A percentile compares a stretch with the other conserved stretches of the same genome.
Evolutionary conservation across 2,888 invertebrate genomes (phyloP).

Genomic region (Stegophylla sp.): DNA sequence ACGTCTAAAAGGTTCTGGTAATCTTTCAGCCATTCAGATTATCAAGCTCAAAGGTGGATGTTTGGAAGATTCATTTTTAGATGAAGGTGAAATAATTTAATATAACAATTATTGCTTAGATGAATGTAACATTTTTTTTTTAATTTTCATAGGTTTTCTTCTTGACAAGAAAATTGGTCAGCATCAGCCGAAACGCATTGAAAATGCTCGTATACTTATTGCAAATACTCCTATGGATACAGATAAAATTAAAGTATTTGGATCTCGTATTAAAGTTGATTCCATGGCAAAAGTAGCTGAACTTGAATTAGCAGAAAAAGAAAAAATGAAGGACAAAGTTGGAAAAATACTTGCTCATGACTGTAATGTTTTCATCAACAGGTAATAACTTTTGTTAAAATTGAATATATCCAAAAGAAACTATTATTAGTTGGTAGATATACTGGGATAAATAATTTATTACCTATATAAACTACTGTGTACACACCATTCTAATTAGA

Average conservation of each 20-base stretch:
- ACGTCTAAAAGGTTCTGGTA: constrained; percentile 92
- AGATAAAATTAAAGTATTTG: constrained; percentile 99
- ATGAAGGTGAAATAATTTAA: constrained; percentile 73
- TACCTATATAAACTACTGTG: no score
- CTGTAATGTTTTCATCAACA: constrained; percentile 60
- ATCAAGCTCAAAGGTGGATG: constrained; percentile 89
- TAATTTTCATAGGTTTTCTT: constrained; percentile 42
- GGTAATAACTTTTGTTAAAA: constrained; percentile 34
- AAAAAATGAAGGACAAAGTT: constrained; percentile 99
- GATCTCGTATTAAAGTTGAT: constrained; percentile 90
- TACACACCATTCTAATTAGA: no score
- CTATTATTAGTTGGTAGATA: no score
- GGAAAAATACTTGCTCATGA: constrained; percentile 63
- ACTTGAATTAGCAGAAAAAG: constrained; percentile 95
- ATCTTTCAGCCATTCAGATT: constrained; percentile 94
- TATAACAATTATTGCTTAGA: constrained; percentile 64
- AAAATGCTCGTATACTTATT: constrained; percentile 95
- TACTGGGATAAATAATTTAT: no score
- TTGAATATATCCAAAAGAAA: no score
- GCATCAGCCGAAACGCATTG: constrained; percentile 93
- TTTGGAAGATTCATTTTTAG: constrained; percentile 93
- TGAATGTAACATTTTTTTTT: no score
- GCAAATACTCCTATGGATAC: constrained; percentile 99
- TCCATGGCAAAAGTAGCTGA: constrained; percentile 96
- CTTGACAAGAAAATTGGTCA: constrained; percentile 93